Evolutionary conservation across 2,797 vertebrate species (phyloP).

Genomic region (Clarias platycephalus): DNA sequence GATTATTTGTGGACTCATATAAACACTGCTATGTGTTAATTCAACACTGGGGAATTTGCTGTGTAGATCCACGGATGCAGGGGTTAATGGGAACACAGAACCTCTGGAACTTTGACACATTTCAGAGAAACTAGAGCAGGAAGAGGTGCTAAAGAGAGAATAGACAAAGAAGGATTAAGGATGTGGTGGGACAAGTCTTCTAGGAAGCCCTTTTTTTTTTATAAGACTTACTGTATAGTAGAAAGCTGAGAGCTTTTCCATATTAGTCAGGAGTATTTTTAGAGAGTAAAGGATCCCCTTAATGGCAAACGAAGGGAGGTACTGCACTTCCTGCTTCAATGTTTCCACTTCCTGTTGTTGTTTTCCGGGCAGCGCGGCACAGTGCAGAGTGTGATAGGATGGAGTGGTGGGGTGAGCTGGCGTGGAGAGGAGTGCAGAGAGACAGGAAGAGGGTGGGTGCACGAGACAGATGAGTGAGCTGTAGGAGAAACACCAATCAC

Average conservation of each 20-base stretch:
- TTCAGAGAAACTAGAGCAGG: slow-evolving; percentile 40
- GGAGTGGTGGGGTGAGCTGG: slow-evolving; percentile 31
- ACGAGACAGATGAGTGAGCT: slow-evolving; percentile 7
- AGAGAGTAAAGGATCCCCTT: slow-evolving; percentile 56
- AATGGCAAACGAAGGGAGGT: slow-evolving; percentile 50
- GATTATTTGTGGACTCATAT: no score
- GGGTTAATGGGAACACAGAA: slow-evolving; percentile 7
- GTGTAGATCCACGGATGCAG: not conserved
- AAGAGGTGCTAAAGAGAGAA: slow-evolving; percentile 38
- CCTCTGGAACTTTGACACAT: slow-evolving; percentile 22
- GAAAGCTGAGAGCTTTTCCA: slow-evolving; percentile 28
- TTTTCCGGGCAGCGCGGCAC: slow-evolving; percentile 40
- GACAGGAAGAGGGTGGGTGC: slow-evolving; percentile 43
- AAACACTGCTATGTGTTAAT: no score
- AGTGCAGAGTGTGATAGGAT: slow-evolving; percentile 40
- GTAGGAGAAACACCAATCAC: slow-evolving; percentile 12
- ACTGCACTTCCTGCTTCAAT: slow-evolving; percentile 57
- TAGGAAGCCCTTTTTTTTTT: slow-evolving; percentile 36
- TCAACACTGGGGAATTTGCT: no score
- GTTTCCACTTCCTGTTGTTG: slow-evolving; percentile 64
- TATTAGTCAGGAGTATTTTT: slow-evolving; percentile 54
- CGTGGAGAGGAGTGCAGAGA: slow-evolving; percentile 29
- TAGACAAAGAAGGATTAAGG: slow-evolving; percentile 16
- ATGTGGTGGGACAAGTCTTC: slow-evolving; percentile 31
- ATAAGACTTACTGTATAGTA: slow-evolving; percentile 34